Percentiles rank a stretch among this genome's conserved stretches.
Conservation (phyloP, 2,113 vertebrate genomes). For the Rana temporaria region DNA sequence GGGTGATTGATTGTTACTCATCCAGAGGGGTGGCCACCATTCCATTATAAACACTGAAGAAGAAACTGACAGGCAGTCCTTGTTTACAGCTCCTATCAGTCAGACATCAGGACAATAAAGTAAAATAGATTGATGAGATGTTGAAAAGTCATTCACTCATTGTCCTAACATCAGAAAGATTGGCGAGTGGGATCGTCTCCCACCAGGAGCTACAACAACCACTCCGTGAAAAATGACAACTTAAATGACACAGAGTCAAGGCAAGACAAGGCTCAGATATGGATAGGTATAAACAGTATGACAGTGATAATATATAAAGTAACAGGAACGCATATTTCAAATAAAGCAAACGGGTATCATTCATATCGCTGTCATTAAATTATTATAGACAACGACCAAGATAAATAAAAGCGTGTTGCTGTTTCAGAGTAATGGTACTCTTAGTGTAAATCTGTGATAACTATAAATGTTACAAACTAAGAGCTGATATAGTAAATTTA, state of each 20-base stretch:
- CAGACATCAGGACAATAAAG: constrained; percentile 42
- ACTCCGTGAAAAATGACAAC: constrained; percentile 24
- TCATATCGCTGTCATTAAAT: no score
- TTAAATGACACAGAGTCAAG: constrained; percentile 1
- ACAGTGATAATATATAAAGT: no score
- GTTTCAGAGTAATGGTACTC: no score
- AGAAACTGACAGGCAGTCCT: constrained; percentile 19
- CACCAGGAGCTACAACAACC: constrained; percentile 37
- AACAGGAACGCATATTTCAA: no score
- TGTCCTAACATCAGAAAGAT: constrained; percentile 47
- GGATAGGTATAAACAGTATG: neutral
- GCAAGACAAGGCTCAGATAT: neutral
- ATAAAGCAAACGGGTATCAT: no score
- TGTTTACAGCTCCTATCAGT: constrained; percentile 26
- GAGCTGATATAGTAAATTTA: no score
- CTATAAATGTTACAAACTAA: no score
- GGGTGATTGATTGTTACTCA: neutral
- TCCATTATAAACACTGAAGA: constrained; percentile 11
- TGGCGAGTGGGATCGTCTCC: constrained; percentile 35
- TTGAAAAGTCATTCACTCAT: constrained; percentile 42
- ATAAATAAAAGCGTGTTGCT: no score
- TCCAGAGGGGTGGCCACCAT: constrained; percentile 10
- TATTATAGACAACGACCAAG: no score
- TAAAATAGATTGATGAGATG: constrained; percentile 40
- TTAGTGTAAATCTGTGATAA: no score